phyloP scores from a whole-genome alignment of 1,140 invertebrate species.

The Gerris buenoi region DNA sequence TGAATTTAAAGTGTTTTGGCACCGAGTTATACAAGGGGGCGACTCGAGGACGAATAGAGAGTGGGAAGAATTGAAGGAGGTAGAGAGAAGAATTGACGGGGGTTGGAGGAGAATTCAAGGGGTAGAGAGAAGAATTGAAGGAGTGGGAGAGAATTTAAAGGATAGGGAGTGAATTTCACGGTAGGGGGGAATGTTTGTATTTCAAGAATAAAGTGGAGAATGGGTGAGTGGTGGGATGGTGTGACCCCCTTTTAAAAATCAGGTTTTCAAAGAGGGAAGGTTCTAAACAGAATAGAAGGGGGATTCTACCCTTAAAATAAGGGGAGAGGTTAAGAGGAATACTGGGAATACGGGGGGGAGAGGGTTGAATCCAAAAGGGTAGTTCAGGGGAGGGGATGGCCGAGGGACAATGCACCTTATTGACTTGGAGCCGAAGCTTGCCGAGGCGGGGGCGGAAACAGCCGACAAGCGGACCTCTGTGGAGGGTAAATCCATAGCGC shows the following conservation, averaged over 20 bases:
- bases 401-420: slow-evolving; percentile 12
- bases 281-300: neutral
- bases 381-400: neutral
- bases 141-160: neutral
- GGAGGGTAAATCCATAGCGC: neutral
- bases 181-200: neutral
- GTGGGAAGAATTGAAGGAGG: neutral
- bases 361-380: neutral
- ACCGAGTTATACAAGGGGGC: neutral
- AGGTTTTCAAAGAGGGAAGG: slow-evolving; percentile 8
- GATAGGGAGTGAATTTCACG: neutral
- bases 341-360: neutral
- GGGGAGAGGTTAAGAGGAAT: neutral
- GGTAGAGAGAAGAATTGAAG: neutral
- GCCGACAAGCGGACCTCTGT: neutral
- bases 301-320: neutral
- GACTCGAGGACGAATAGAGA: neutral
- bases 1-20: neutral
- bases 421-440: slow-evolving; percentile 6
- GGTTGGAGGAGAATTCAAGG: neutral
- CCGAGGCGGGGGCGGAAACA: neutral
- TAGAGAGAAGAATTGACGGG: neutral
- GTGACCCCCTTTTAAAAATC: neutral
- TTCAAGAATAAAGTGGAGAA: neutral
- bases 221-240: neutral